Evolutionary conservation across 2,797 vertebrate genomes (phyloP), one percentile per base, ranked within the genome.

Genomic region (Hephaestus fuliginosus): DNA sequence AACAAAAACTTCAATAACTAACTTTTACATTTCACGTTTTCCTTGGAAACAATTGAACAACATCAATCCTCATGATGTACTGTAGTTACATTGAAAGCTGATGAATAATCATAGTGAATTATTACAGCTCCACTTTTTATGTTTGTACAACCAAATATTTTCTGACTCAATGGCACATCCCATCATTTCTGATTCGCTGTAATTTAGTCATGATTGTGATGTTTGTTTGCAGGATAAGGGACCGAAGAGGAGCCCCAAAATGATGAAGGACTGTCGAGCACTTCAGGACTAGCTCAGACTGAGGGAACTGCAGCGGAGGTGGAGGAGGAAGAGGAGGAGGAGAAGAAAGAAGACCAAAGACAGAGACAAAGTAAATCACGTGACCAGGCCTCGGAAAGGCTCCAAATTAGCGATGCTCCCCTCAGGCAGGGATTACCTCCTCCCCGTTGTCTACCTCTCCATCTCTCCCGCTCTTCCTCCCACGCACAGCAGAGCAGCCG

Each of bases 351-450:
- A 43, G 65, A 61, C 65, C 8, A 56, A 75, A 81, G 68, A 77
- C 70, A 76, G 66, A 72, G 78, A 88, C 64, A 74, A 70, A 81
- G 64, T 61, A 48, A 81, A 88, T 77, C 86, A 88, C 87, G 76
- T 81, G 86, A 88, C 67, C 80, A 62, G 77, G 41, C 70, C 77
- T 82, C 25, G 70, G 79, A 89, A 77, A 83, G 83, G 61, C 80
- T 92, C 84, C 78, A 87, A 71, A 79, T 87, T 70, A 81, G 88
- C 80, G 74, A 93, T 94, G 94, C 88, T 89, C 83, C 90, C 93
- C 79, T 91, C 82, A n/a, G 80, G 78, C 84, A 82, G 89, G 90
- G 88, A 94, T 92, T 88, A 88, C 88, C 92, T 92, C 83, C 86
- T 88, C 90, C 85, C 82, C 14, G 75, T 33, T n/a, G 46, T 83